Percentiles rank a stretch among this genome's conserved stretches.
Conservation (phyloP, 2,797 vertebrate genomes). For the Vireo griseus region DNA sequence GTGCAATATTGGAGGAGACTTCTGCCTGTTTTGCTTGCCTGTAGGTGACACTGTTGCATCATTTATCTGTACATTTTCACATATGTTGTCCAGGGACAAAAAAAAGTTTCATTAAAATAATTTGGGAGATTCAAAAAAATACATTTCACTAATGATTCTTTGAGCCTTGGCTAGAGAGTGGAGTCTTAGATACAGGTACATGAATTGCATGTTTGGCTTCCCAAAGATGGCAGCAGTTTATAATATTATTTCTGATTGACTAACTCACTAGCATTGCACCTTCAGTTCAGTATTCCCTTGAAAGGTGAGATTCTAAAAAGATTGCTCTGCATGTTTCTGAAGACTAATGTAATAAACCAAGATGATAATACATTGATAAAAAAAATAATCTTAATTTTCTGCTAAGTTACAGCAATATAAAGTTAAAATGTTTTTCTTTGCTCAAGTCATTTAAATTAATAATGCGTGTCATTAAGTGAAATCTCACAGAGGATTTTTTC, state of each 20-base stretch:
- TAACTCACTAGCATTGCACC: not conserved
- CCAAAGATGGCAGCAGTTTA: not conserved
- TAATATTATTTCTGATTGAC: slow-evolving; percentile 29
- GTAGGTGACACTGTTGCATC: slow-evolving; percentile 79
- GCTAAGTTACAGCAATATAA: not conserved
- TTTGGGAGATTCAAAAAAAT: not conserved
- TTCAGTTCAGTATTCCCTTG: slow-evolving; percentile 2
- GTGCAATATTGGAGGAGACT: not conserved
- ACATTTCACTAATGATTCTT: not conserved
- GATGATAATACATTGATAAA: not conserved
- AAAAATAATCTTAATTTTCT: not conserved
- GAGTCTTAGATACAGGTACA: not conserved
- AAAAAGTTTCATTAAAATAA: slow-evolving; percentile 12
- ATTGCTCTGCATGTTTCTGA: slow-evolving; percentile 11
- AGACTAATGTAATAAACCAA: slow-evolving; percentile 21
- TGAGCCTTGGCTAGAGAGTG: not conserved
- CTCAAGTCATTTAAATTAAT: slow-evolving; percentile 19
- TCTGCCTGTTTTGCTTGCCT: slow-evolving; percentile 60
- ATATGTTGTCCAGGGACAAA: slow-evolving; percentile 65
- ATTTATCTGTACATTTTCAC: slow-evolving; percentile 53
- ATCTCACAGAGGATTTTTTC: slow-evolving; percentile 18
- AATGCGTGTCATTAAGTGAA: not conserved
- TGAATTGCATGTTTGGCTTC: not conserved
- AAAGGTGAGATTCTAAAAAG: not conserved
- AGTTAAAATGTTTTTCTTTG: slow-evolving; percentile 34